Evolutionary conservation across 35 echinoderm and acorn worm genomes (phyloP).

Genomic region (Stichopus chloronotus): DNA sequence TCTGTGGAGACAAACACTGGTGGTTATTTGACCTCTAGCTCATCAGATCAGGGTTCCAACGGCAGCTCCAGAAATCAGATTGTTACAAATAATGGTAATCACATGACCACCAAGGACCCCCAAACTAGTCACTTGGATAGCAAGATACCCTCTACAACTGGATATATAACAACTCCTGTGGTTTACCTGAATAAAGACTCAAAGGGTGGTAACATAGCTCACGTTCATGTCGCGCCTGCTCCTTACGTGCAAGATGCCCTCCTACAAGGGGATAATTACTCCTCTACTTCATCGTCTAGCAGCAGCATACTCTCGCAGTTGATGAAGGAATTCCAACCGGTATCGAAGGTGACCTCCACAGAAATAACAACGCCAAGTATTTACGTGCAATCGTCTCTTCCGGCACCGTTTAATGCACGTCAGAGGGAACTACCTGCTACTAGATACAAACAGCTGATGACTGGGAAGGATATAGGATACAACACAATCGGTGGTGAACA

Average conservation of each 20-base stretch:
- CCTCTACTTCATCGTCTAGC: slow-evolving; percentile 24
- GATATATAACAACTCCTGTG: slow-evolving; percentile 35
- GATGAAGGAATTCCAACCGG: slow-evolving; percentile 50
- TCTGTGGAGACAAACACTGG: slow-evolving; percentile 38
- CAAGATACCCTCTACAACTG: not conserved
- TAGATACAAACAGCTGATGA: not conserved
- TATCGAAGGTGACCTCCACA: slow-evolving; percentile 26
- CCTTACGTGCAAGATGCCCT: slow-evolving; percentile 2
- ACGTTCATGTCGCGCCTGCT: slow-evolving; percentile 46
- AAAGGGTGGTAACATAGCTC: slow-evolving; percentile 48
- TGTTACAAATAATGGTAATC: not conserved
- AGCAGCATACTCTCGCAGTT: slow-evolving; percentile 48
- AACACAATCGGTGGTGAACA: slow-evolving; percentile 47
- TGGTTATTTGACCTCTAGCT: not conserved
- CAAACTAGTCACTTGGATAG: slow-evolving; percentile 40
- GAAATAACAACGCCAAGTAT: slow-evolving; percentile 48
- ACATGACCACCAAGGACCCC: not conserved
- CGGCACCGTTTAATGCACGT: slow-evolving; percentile 17
- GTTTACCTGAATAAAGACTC: slow-evolving; percentile 58
- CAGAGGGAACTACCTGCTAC: slow-evolving; percentile 16
- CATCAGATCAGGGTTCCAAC: not conserved
- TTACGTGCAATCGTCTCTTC: slow-evolving; percentile 33
- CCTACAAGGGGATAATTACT: slow-evolving; percentile 51
- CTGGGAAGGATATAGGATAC: slow-evolving; percentile 47
- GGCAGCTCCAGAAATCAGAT: not conserved